Conservation (phyloP, 1,140 invertebrate genomes). For the Triops cancriformis region DNA sequence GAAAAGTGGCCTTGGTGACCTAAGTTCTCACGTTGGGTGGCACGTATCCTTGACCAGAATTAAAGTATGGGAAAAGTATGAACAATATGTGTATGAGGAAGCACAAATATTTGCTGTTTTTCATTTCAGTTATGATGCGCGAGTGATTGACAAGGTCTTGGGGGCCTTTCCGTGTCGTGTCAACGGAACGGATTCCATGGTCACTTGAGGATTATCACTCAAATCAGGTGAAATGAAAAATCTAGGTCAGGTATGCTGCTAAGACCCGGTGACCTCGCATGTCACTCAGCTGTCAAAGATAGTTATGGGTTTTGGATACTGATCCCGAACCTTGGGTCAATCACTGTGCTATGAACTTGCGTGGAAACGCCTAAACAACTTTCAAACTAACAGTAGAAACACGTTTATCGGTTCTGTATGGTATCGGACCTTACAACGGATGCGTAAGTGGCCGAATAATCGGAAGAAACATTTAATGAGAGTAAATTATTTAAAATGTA, state of each 20-base stretch:
- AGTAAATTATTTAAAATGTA: too few relatives aligned
- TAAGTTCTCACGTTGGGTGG: background rate
- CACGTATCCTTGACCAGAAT: background rate
- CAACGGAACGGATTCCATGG: background rate
- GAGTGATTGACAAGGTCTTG: slow-evolving; percentile 3
- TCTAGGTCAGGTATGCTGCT: background rate
- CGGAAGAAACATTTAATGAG: too few relatives aligned
- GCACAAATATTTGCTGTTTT: background rate
- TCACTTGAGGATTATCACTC: background rate
- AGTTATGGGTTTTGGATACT: background rate
- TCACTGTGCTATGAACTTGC: background rate
- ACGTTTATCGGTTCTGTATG: background rate
- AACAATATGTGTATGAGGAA: background rate
- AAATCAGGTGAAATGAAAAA: slow-evolving; percentile 1
- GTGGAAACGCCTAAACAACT: background rate
- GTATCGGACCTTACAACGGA: too few relatives aligned
- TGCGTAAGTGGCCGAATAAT: too few relatives aligned
- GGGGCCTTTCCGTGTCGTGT: background rate
- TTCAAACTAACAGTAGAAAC: background rate
- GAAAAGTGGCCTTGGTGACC: background rate
- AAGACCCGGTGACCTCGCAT: background rate
- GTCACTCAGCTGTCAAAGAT: background rate
- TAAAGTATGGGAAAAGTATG: background rate
- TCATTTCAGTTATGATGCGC: background rate
- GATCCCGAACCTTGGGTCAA: background rate